Conservation (phyloP, 2,888 invertebrate species). For the Cepaea hortensis region DNA sequence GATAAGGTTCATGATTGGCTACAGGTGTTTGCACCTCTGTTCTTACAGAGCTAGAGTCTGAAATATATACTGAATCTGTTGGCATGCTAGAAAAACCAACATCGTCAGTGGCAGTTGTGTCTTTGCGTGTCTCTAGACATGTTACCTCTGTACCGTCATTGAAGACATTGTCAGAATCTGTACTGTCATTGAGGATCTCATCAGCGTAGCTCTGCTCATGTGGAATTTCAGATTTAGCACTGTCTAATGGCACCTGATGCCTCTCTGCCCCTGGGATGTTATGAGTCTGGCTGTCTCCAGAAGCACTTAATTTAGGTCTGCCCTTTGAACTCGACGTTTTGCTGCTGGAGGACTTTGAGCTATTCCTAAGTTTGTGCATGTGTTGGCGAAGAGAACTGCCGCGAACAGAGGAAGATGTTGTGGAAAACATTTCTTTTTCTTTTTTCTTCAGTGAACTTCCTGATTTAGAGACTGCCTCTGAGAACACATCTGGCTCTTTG, state of each 20-base stretch:
- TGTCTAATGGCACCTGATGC: not conserved
- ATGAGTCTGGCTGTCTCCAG: not conserved
- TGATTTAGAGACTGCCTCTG: not conserved
- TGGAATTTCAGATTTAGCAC: not conserved
- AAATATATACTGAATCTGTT: slow-evolving; percentile 30
- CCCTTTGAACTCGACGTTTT: slow-evolving; percentile 11
- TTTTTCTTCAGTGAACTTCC: not conserved
- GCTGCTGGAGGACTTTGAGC: slow-evolving; percentile 18
- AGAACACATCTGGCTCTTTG: not conserved
- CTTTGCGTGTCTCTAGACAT: slow-evolving; percentile 9
- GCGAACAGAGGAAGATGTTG: not conserved
- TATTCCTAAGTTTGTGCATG: slow-evolving; percentile 23
- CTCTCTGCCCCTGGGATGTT: not conserved
- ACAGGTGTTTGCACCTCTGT: not conserved
- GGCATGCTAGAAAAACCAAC: slow-evolving; percentile 33
- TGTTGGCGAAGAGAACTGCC: slow-evolving; percentile 28
- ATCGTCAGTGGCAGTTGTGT: slow-evolving; percentile 41
- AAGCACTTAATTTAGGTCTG: slow-evolving; percentile 1
- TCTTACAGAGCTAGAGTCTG: not conserved
- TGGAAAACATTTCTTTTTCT: not conserved
- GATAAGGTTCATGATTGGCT: not conserved
- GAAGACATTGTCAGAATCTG: slow-evolving; percentile 19
- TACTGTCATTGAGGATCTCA: slow-evolving; percentile 6
- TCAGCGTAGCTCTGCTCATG: not conserved
- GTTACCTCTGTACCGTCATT: slow-evolving; percentile 8